Evolutionary conservation across 2,797 vertebrate genomes (phyloP), one percentile per base, ranked within the genome.

Genomic region (Aeoliscus strigatus): DNA sequence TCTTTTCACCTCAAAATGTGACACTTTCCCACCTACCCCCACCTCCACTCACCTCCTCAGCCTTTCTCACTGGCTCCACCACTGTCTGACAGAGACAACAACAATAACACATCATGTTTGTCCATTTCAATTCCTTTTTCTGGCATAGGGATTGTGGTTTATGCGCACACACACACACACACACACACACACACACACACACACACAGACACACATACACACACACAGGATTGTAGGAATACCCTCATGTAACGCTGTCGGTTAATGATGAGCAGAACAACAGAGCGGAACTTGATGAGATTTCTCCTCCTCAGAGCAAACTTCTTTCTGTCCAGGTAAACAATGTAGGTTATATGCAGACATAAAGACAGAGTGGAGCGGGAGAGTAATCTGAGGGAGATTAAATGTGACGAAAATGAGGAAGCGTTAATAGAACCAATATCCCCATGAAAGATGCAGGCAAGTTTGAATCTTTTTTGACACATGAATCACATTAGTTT

Each of bases 161-260:
- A n/a, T 14, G 21, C 4, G 18, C 24, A 32, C 6, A 21, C 2
- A 27, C 30, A 12, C 9, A n/a, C 14, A 13, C 13, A n/a, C 3
- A n/a, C 30, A 21, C 59, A 31, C 14, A 34, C 8, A 32, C 42
- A 30, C 12, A 18, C 17, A 11, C 9, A 31, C 39, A 28, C 27
- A 14, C 61, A 33, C 13, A 28, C 27, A 14, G 56, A 33, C 13
- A 13, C 7, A 30, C 39, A 24, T 15, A 15, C 18, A 52, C 35
- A 40, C 15, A n/a, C n/a, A n/a, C n/a, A n/a, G n/a, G n/a, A n/a
- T n/a, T 26, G 51, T 5, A 38, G 5, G 54, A 77, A 81, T 89
- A 98, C 95, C 93, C 91, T 93, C 78, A 96, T 88, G 81, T 92
- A 93, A 36, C 88, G 86, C 72, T 86, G 90, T 24, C 89, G 86